phyloP scores from a whole-genome alignment of 37 sponge, comb jelly and placozoan species.

The Eunapius fragilis region DNA sequence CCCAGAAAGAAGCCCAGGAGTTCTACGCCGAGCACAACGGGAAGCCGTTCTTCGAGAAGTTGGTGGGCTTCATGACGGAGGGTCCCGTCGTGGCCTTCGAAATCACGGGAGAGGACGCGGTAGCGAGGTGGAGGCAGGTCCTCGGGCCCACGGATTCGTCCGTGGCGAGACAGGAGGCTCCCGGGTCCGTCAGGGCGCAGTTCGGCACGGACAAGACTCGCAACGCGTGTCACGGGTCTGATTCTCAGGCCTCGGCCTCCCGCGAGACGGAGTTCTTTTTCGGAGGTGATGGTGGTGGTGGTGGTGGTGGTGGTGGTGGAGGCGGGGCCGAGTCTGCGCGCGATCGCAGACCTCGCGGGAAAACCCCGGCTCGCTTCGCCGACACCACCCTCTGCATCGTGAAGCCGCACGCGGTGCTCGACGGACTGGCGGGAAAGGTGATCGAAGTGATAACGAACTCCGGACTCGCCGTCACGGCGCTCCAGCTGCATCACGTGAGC shows the following conservation, averaged over 20 bases:
- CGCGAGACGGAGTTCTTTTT: constrained; percentile 92
- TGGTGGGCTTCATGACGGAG: constrained; percentile 74
- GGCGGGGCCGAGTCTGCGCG: background rate
- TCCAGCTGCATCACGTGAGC: constrained; percentile 79
- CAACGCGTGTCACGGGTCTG: constrained; percentile 93
- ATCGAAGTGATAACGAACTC: constrained; percentile 63
- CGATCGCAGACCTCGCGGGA: constrained; percentile 6
- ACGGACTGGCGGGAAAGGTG: constrained; percentile 79
- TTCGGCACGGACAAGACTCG: constrained; percentile 76
- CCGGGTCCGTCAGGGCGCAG: constrained; percentile 75
- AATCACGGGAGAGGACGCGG: constrained; percentile 75
- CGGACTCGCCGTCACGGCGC: constrained; percentile 66
- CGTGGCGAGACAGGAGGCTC: constrained; percentile 72
- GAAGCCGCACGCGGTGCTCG: constrained; percentile 94
- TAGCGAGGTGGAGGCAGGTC: constrained; percentile 63
- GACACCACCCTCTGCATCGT: constrained; percentile 79
- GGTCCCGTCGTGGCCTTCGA: constrained; percentile 87
- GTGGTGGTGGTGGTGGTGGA: constrained; percentile 18
- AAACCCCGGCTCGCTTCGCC: constrained; percentile 30
- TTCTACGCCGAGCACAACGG: constrained; percentile 82
- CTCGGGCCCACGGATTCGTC: constrained; percentile 85
- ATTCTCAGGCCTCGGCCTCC: constrained; percentile 61
- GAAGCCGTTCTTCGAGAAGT: constrained; percentile 60
- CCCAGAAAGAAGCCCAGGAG: constrained; percentile 75
- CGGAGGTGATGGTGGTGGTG: no score